Evolutionary conservation across 2,888 invertebrate species (phyloP).

Genomic region (Cistogaster globosa): DNA sequence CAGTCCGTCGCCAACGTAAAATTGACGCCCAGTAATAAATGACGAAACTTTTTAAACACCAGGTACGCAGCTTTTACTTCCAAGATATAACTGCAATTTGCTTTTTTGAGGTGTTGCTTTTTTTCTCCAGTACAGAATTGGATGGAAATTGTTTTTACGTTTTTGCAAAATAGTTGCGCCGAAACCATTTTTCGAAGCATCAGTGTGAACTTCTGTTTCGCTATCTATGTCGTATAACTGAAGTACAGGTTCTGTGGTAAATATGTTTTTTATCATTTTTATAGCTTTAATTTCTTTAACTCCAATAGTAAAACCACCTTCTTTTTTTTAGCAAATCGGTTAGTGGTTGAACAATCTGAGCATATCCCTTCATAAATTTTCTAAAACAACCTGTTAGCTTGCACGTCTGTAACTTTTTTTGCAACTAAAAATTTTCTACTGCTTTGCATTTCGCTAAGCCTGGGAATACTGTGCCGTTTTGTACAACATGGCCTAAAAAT

Average conservation of each 20-base stretch:
- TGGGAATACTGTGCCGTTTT: not conserved
- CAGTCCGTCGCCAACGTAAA: slow-evolving; percentile 53
- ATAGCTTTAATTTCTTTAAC: too few species aligned
- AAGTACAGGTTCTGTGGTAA: too few species aligned
- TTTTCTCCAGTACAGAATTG: not conserved
- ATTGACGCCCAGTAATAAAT: slow-evolving; percentile 73
- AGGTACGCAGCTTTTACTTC: not conserved
- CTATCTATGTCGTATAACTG: too few species aligned
- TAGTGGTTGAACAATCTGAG: not conserved
- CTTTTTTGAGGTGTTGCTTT: not conserved
- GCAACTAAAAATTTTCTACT: not conserved
- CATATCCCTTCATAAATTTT: not conserved
- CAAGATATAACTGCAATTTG: not conserved
- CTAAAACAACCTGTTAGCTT: not conserved
- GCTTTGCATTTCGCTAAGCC: not conserved
- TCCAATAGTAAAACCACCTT: too few species aligned
- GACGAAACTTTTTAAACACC: slow-evolving; percentile 71
- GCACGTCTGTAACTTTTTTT: not conserved
- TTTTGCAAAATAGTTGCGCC: not conserved
- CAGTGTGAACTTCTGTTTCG: not conserved
- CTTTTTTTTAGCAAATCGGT: not conserved
- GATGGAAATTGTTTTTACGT: not conserved
- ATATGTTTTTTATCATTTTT: too few species aligned
- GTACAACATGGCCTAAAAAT: not conserved
- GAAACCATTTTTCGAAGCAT: not conserved